phyloP scores from a whole-genome alignment of 2,888 invertebrate species.

The Bimastos eiseni region DNA sequence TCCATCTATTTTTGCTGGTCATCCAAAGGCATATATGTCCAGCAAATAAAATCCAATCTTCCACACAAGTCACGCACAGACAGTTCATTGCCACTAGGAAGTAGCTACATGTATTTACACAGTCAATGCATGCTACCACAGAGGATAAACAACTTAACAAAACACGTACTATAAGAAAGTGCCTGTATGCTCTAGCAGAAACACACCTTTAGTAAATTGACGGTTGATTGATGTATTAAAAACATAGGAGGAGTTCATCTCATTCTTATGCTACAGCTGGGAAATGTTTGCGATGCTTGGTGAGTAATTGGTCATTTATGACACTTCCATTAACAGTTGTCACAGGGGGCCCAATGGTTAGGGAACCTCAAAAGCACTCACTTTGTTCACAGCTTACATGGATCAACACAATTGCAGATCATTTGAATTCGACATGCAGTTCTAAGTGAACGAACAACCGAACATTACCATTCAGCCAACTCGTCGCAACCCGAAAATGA shows the following conservation, averaged over 20 bases:
- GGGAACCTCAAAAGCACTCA: neutral
- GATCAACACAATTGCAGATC: neutral
- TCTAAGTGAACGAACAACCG: neutral
- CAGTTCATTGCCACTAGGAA: neutral
- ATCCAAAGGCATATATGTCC: neutral
- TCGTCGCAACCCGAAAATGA: neutral
- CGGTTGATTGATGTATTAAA: neutral
- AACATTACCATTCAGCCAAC: neutral
- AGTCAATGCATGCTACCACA: neutral
- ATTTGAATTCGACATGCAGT: neutral
- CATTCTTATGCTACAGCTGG: neutral
- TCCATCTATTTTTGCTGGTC: neutral
- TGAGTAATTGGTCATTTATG: neutral
- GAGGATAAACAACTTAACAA: neutral
- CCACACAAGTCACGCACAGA: neutral
- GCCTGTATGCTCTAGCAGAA: neutral
- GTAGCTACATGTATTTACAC: neutral
- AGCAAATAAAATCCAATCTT: neutral
- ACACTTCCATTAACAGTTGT: neutral
- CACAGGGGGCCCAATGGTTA: neutral
- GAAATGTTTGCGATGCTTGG: neutral
- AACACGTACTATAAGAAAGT: neutral
- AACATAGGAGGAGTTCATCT: neutral
- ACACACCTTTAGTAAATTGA: neutral
- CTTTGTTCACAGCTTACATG: neutral